A percentile compares a stretch with the other conserved stretches of the same genome.
Evolutionary conservation across 2,113 vertebrate genomes (phyloP).

Genomic region (Pandion haliaetus): DNA sequence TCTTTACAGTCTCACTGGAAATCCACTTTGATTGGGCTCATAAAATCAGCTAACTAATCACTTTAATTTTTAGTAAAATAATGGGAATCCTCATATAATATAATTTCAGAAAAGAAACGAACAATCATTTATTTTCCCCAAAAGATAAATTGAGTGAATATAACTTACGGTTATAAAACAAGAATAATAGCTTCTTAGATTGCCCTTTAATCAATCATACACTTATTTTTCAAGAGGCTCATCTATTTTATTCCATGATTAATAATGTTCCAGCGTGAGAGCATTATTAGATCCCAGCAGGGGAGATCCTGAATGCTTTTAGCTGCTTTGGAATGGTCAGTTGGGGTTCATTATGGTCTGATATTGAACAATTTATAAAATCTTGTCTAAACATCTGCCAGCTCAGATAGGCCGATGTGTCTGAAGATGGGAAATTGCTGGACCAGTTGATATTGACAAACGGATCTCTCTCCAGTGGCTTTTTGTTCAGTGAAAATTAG

Average conservation of each 20-base stretch:
- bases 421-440: slow-evolving; percentile 87
- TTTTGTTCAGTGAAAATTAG: slow-evolving; percentile 80
- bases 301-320: slow-evolving; percentile 86
- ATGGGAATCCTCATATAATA: slow-evolving; percentile 63
- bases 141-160: slow-evolving; percentile 87
- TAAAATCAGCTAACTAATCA: slow-evolving; percentile 25
- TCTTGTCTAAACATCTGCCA: slow-evolving; percentile 98
- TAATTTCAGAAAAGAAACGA: slow-evolving; percentile 72
- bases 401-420: slow-evolving; percentile 85
- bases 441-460: slow-evolving; percentile 87
- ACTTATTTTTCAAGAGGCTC: slow-evolving; percentile 88
- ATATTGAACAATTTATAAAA: slow-evolving; percentile 99
- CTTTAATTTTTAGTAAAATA: slow-evolving; percentile 66
- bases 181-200: slow-evolving; percentile 89
- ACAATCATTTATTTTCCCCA: slow-evolving; percentile 78
- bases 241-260: slow-evolving; percentile 94
- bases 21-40: slow-evolving; percentile 27
- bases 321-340: slow-evolving; percentile 91
- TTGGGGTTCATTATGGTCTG: slow-evolving; percentile 93
- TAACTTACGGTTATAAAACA: slow-evolving; percentile 85
- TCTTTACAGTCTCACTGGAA: neutral
- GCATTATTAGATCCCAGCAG: slow-evolving; percentile 91
- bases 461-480: slow-evolving; percentile 82
- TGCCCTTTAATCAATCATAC: slow-evolving; percentile 92
- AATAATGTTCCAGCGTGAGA: slow-evolving; percentile 84